Evolutionary conservation across 2,888 invertebrate genomes (phyloP).

Genomic region (Agonum fuliginosum): DNA sequence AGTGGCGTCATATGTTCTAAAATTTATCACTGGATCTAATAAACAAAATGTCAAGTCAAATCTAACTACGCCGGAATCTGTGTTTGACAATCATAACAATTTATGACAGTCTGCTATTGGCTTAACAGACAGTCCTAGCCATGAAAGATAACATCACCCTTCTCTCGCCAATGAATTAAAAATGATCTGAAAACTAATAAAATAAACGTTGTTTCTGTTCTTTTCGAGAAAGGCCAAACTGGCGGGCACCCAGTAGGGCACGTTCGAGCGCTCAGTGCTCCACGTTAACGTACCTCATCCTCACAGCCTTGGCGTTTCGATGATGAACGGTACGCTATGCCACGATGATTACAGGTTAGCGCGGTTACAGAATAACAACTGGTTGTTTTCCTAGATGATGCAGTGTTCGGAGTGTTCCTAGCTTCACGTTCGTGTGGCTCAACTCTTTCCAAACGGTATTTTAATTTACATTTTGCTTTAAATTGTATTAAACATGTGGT

Average conservation of each 20-base stretch:
- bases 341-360: constrained; percentile 54
- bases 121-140: too few species aligned
- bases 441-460: constrained; percentile 49
- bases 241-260: not conserved
- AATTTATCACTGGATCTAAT: too few species aligned
- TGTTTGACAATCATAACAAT: too few species aligned
- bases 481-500: constrained; percentile 50
- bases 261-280: constrained; percentile 22
- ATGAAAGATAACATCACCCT: too few species aligned
- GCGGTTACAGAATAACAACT: constrained; percentile 35
- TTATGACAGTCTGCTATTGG: too few species aligned
- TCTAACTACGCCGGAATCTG: too few species aligned
- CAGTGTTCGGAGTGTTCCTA: not conserved
- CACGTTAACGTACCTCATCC: not conserved
- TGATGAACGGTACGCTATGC: constrained; percentile 54
- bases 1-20: too few species aligned
- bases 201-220: too few species aligned
- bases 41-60: too few species aligned
- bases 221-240: not conserved
- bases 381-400: constrained; percentile 28
- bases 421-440: constrained; percentile 37
- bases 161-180: too few species aligned
- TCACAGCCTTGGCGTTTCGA: constrained; percentile 20
- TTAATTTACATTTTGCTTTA: constrained; percentile 54
- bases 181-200: too few species aligned